Conservation (phyloP, 1,140 invertebrate species). For the Pomacea maculata region DNA sequence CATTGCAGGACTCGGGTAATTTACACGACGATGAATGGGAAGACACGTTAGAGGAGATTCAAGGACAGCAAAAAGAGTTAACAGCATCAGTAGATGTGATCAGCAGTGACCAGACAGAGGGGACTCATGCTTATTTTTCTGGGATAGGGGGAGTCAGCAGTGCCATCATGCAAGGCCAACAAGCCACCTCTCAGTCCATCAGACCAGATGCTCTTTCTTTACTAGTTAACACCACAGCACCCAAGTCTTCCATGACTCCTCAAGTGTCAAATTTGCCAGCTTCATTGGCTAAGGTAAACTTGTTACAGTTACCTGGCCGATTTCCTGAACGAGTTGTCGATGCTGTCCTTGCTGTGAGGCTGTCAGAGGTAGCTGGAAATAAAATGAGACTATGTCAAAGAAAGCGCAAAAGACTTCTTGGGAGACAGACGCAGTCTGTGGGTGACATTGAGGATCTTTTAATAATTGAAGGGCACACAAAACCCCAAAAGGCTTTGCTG, state of each 20-base stretch:
- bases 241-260: too few species aligned
- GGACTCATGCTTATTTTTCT: too few species aligned
- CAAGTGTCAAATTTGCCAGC: background rate
- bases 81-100: too few species aligned
- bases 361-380: conserved; percentile 3
- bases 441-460: conserved; percentile 17
- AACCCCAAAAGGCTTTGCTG: too few species aligned
- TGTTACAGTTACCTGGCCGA: background rate
- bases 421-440: conserved; percentile 26
- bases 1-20: conserved; percentile 52
- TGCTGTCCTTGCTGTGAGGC: conserved; percentile 21
- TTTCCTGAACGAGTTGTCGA: conserved; percentile 27
- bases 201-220: too few species aligned
- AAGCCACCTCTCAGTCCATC: too few species aligned
- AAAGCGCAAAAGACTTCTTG: conserved; percentile 9
- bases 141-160: too few species aligned
- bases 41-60: background rate
- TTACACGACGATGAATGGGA: conserved; percentile 45
- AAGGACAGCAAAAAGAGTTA: background rate
- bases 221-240: too few species aligned
- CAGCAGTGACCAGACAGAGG: too few species aligned
- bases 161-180: too few species aligned
- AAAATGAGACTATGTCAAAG: background rate
- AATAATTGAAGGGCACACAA: too few species aligned
- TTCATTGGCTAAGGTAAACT: background rate